Conservation (phyloP, 2,888 invertebrate genomes). For the Crioceris asparagi region DNA sequence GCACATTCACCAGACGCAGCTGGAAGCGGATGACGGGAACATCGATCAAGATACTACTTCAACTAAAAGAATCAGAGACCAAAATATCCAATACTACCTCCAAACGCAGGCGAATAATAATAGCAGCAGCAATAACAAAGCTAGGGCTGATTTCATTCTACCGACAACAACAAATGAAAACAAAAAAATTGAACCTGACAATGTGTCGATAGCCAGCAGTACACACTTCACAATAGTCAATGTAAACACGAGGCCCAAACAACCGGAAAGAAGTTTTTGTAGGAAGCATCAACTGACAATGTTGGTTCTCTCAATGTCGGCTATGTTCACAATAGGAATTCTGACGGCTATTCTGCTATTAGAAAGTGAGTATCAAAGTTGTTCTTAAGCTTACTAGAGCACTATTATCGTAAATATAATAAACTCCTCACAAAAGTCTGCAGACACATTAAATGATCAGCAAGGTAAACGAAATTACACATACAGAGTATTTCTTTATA, state of each 20-base stretch:
- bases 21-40: no score
- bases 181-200: slow-evolving; percentile 45
- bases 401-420: no score
- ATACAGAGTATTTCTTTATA: no score
- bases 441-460: no score
- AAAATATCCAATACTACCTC: slow-evolving; percentile 33
- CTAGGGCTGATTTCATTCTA: slow-evolving; percentile 10
- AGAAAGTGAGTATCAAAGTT: slow-evolving; percentile 78
- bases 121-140: slow-evolving; percentile 14
- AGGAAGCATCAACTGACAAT: slow-evolving; percentile 71
- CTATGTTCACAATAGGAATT: slow-evolving; percentile 69
- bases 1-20: slow-evolving; percentile 32
- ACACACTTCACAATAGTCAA: slow-evolving; percentile 82
- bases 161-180: slow-evolving; percentile 9
- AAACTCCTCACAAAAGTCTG: no score
- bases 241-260: slow-evolving; percentile 44
- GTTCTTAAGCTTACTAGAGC: no score
- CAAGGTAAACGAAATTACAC: no score
- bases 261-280: slow-evolving; percentile 56
- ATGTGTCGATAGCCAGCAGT: slow-evolving; percentile 69
- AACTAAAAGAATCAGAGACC: slow-evolving; percentile 24
- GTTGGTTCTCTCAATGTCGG: slow-evolving; percentile 72
- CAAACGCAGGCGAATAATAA: slow-evolving; percentile 22
- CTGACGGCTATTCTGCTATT: slow-evolving; percentile 71
- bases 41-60: slow-evolving; percentile 16